Evolutionary conservation across 2,888 invertebrate genomes (phyloP).

Genomic region (Bruchidius siliquastri): DNA sequence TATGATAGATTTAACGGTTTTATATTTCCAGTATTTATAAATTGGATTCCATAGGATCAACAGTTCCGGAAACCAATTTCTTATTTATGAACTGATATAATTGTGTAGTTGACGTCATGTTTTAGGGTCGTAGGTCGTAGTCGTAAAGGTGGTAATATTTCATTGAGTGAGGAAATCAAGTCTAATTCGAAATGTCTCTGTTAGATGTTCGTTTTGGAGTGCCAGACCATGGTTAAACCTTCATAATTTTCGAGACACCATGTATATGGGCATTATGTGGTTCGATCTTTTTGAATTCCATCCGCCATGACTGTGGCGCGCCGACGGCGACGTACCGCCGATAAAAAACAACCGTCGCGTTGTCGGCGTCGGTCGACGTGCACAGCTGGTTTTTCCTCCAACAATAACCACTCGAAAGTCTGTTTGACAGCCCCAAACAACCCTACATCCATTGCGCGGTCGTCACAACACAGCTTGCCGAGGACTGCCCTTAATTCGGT

Average conservation of each 20-base stretch:
- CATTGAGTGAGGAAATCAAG: too few species aligned
- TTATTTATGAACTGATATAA: too few species aligned
- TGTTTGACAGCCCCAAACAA: slow-evolving; percentile 24
- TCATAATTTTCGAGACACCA: neutral
- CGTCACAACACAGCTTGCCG: slow-evolving; percentile 2
- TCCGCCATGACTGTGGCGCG: neutral
- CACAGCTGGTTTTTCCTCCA: slow-evolving; percentile 20
- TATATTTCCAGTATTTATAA: too few species aligned
- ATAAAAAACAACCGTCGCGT: neutral
- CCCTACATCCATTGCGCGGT: slow-evolving; percentile 8
- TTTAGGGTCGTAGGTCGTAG: too few species aligned
- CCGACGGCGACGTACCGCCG: neutral
- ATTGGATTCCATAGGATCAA: too few species aligned
- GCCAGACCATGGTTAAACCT: too few species aligned
- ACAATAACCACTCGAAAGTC: slow-evolving; percentile 36
- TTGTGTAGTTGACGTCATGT: too few species aligned
- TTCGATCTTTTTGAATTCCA: neutral
- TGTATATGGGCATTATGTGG: neutral
- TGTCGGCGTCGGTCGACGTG: neutral
- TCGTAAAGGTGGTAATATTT: too few species aligned
- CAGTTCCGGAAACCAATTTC: too few species aligned
- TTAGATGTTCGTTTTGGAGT: too few species aligned
- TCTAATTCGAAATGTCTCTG: too few species aligned
- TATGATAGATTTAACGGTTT: too few species aligned
- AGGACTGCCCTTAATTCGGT: slow-evolving; percentile 11